Evolutionary conservation across 1,140 invertebrate species (phyloP).

Genomic region (Lethrus apterus): DNA sequence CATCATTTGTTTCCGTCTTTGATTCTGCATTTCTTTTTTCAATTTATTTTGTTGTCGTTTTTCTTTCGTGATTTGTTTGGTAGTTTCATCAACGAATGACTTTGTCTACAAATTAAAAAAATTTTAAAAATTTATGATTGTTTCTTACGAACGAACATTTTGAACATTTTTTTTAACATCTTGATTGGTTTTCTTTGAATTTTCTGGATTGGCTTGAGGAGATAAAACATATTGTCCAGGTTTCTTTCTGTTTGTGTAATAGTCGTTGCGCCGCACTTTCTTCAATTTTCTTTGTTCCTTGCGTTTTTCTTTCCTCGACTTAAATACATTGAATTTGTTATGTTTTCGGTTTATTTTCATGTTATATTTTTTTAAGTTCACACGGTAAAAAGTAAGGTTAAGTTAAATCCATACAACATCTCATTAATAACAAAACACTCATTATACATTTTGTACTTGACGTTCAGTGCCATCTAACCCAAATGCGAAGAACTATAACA

Average conservation of each 20-base stretch:
- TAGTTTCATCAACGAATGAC: background rate
- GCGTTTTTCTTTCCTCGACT: constrained; percentile 51
- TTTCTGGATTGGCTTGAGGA: constrained; percentile 19
- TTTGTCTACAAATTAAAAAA: background rate
- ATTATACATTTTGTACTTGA: no score
- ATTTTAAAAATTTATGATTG: constrained; percentile 11
- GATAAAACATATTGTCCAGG: constrained; percentile 24
- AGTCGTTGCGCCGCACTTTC: constrained; percentile 44
- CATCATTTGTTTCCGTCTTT: constrained; percentile 54
- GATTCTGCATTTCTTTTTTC: constrained; percentile 47
- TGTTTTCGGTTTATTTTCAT: constrained; percentile 5
- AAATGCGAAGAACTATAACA: no score
- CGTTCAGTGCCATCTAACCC: no score
- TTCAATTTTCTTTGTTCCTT: constrained; percentile 54
- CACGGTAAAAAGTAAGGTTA: constrained; percentile 5
- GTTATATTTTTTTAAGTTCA: background rate
- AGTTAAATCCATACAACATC: constrained; percentile 5
- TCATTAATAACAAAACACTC: background rate
- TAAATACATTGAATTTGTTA: constrained; percentile 24
- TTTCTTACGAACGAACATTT: background rate
- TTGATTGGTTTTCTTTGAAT: background rate
- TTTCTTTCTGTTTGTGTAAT: constrained; percentile 38
- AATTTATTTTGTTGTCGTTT: constrained; percentile 44
- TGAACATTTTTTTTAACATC: constrained; percentile 24
- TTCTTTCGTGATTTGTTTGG: constrained; percentile 37